Evolutionary conservation across 2,113 vertebrate genomes (phyloP).

Genomic region (Cottus gobio): DNA sequence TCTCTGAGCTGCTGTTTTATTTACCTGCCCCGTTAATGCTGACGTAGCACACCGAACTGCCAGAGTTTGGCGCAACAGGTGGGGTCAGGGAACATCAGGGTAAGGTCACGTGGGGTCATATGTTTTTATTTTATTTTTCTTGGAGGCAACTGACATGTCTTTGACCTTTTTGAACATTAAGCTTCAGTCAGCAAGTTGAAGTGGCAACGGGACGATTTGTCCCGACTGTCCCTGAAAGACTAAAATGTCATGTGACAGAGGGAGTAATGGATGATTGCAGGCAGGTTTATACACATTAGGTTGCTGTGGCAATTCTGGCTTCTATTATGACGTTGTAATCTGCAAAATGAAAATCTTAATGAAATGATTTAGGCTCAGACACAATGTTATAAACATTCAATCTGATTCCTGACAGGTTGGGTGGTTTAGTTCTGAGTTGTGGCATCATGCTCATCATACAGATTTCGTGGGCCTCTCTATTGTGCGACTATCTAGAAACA

Average conservation of each 20-base stretch:
- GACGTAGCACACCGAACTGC: conserved; percentile 20
- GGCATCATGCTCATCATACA: background rate
- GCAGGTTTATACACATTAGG: conserved; percentile 23
- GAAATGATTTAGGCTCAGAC: conserved; percentile 5
- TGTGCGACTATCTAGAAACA: background rate
- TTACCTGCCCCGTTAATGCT: background rate
- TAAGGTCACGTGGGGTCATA: conserved; percentile 9
- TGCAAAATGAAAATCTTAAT: conserved; percentile 29
- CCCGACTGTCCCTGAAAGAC: conserved; percentile 18
- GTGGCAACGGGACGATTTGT: conserved; percentile 28
- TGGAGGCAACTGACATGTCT: conserved; percentile 18
- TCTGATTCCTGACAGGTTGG: background rate
- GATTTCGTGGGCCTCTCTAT: background rate
- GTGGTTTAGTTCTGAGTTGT: background rate
- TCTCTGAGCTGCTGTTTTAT: background rate
- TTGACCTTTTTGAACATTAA: conserved; percentile 34
- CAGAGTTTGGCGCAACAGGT: conserved; percentile 42
- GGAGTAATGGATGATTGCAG: conserved; percentile 35
- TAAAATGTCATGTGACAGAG: conserved; percentile 54
- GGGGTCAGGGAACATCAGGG: conserved; percentile 13
- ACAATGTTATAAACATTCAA: background rate
- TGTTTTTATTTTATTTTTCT: background rate
- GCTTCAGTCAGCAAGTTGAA: conserved; percentile 47
- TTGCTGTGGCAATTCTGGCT: conserved; percentile 45
- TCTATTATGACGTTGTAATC: conserved; percentile 51